Percentiles rank a stretch among this genome's conserved stretches.
Conservation (phyloP, 2,113 vertebrate species). For the Podocnemis expansa region DNA sequence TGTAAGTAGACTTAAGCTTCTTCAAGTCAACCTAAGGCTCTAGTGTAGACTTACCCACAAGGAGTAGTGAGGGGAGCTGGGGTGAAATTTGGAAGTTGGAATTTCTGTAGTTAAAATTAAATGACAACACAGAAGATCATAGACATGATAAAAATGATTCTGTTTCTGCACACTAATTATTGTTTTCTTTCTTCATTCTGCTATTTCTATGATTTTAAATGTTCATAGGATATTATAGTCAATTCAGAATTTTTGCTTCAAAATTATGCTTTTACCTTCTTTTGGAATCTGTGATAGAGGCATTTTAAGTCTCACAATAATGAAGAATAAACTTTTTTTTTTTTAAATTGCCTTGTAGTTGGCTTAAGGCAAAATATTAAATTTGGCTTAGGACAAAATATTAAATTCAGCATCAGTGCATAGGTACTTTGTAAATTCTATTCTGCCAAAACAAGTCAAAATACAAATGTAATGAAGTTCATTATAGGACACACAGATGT, state of each 20-base stretch:
- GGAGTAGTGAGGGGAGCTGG: background rate
- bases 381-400: background rate
- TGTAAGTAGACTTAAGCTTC: too few relatives aligned
- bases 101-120: background rate
- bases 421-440: background rate
- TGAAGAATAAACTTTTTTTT: background rate
- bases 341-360: background rate
- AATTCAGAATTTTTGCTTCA: background rate
- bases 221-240: background rate
- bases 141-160: background rate
- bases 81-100: background rate
- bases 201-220: fast-evolving
- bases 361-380: background rate
- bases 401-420: background rate
- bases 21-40: too few relatives aligned
- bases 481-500: background rate
- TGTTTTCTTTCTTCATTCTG: background rate
- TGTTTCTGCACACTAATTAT: background rate
- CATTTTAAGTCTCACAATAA: too few relatives aligned
- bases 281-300: background rate
- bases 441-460: background rate
- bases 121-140: background rate
- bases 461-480: background rate
- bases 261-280: background rate
- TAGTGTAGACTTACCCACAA: too few relatives aligned